phyloP scores from a whole-genome alignment of 2,888 invertebrate genomes.

The Idaea biselata region DNA sequence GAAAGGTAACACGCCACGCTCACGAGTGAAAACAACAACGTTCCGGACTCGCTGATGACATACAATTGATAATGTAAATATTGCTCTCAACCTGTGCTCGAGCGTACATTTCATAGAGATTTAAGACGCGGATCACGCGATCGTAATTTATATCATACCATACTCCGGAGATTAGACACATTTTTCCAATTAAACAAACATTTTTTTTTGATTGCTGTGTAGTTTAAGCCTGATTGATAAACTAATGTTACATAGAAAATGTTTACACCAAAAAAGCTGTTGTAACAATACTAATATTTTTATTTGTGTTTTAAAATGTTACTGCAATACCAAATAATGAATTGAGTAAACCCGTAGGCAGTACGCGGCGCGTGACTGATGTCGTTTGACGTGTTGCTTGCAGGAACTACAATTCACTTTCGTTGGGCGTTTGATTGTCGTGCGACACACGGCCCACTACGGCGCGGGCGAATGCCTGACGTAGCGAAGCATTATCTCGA shows the following conservation, averaged over 20 bases:
- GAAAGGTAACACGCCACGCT: slow-evolving; percentile 73
- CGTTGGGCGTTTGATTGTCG: slow-evolving; percentile 49
- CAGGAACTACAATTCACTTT: slow-evolving; percentile 71
- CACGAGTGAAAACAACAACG: slow-evolving; percentile 74
- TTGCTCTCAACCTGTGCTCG: slow-evolving; percentile 61
- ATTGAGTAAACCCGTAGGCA: background rate
- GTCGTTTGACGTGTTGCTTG: slow-evolving; percentile 29
- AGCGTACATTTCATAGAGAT: slow-evolving; percentile 52
- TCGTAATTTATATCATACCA: slow-evolving; percentile 25
- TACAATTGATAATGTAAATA: slow-evolving; percentile 77
- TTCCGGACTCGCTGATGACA: slow-evolving; percentile 70
- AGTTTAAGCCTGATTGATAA: background rate
- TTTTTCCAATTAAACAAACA: slow-evolving; percentile 11
- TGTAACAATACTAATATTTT: background rate
- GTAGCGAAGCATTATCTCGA: slow-evolving; percentile 65
- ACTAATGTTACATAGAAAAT: background rate
- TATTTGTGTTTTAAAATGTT: background rate
- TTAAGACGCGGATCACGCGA: slow-evolving; percentile 36
- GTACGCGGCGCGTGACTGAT: background rate
- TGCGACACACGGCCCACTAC: slow-evolving; percentile 68
- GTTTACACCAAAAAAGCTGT: background rate
- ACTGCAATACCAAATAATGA: background rate
- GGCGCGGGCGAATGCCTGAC: slow-evolving; percentile 63
- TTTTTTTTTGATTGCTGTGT: background rate
- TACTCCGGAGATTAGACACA: slow-evolving; percentile 17